phyloP scores from a whole-genome alignment of 2,888 invertebrate genomes.

The Limenitis camilla region DNA sequence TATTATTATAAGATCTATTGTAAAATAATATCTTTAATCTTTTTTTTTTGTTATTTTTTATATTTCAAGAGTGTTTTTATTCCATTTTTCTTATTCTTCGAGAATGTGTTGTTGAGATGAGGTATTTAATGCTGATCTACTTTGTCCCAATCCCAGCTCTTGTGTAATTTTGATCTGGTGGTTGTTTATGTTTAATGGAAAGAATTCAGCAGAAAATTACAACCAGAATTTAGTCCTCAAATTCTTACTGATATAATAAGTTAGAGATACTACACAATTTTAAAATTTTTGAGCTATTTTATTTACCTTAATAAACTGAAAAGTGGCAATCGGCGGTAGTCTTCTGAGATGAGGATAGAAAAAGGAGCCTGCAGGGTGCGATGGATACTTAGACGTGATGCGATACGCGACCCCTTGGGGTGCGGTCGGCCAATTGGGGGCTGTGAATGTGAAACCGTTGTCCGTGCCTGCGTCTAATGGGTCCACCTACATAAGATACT shows the following conservation, averaged over 20 bases:
- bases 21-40: too few relatives aligned
- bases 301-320: slow-evolving; percentile 91
- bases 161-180: too few relatives aligned
- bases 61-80: too few relatives aligned
- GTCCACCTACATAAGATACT: slow-evolving; percentile 78
- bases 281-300: not conserved
- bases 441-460: slow-evolving; percentile 96
- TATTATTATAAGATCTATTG: too few relatives aligned
- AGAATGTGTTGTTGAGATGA: too few relatives aligned
- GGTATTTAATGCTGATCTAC: too few relatives aligned
- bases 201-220: too few relatives aligned
- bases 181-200: too few relatives aligned
- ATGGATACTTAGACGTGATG: slow-evolving; percentile 91
- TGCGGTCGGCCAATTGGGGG: slow-evolving; percentile 96
- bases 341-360: slow-evolving; percentile 92
- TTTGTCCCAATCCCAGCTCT: too few relatives aligned
- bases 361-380: slow-evolving; percentile 95
- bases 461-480: slow-evolving; percentile 95
- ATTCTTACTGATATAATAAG: not conserved
- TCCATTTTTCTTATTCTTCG: too few relatives aligned
- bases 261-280: not conserved
- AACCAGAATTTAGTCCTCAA: too few relatives aligned
- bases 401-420: slow-evolving; percentile 91
- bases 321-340: slow-evolving; percentile 91
- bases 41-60: too few relatives aligned